Percentiles rank a stretch among this genome's conserved stretches.
phyloP scores from a whole-genome alignment of 2,797 vertebrate species.

The Sorex maritimensis region DNA sequence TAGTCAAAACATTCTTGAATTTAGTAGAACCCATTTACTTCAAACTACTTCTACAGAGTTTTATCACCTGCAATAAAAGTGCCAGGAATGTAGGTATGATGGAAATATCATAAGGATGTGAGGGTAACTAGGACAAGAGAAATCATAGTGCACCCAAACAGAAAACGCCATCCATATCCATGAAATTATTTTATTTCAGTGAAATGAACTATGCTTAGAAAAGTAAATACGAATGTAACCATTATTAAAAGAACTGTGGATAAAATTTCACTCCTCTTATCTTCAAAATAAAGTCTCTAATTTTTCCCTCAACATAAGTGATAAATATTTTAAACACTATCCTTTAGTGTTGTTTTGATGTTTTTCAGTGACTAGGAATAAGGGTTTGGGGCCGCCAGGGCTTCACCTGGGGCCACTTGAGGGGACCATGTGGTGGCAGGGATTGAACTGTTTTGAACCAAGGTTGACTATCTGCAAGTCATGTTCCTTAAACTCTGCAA shows the following conservation, averaged over 20 bases:
- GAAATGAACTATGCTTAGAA: background rate
- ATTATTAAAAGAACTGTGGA: background rate
- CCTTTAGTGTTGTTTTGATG: background rate
- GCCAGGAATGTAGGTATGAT: conserved; percentile 36
- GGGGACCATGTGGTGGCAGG: no score
- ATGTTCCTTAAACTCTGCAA: no score
- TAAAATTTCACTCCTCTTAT: conserved; percentile 15
- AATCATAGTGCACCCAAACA: background rate
- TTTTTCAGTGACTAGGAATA: no score
- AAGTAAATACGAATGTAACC: background rate
- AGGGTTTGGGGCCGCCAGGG: no score
- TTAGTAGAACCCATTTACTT: conserved; percentile 67
- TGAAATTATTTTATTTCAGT: background rate
- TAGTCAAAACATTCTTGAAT: conserved; percentile 72
- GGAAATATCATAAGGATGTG: conserved; percentile 8
- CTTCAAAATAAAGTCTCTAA: conserved; percentile 10
- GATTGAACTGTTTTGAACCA: no score
- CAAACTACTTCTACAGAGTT: conserved; percentile 56
- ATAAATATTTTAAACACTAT: conserved; percentile 6
- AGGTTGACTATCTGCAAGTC: no score
- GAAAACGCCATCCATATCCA: background rate
- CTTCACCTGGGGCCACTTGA: no score
- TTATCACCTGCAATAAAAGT: conserved; percentile 75
- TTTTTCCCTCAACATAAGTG: background rate
- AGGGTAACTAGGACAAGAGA: background rate